Percentiles rank a stretch among this genome's conserved stretches.
These are phyloP conservation scores for Cydia amplana DNA, from an alignment of 1,140 invertebrate species.

Conservation along the genomic window DNA sequence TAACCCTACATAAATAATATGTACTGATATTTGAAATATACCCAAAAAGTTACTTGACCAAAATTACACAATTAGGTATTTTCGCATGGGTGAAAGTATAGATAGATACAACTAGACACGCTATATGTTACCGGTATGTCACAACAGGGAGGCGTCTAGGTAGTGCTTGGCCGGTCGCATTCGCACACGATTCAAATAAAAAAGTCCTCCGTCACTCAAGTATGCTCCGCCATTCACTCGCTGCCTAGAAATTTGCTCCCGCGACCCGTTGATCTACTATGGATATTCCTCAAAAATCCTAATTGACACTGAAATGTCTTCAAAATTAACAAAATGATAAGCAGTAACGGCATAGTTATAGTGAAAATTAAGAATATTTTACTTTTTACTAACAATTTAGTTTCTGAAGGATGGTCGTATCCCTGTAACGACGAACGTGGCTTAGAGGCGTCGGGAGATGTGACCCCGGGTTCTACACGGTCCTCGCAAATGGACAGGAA, in stretches of 20 bases:
- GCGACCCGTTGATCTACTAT: slow-evolving; percentile 46
- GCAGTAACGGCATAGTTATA: neutral
- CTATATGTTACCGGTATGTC: slow-evolving; percentile 34
- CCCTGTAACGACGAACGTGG: slow-evolving; percentile 47
- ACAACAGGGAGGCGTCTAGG: slow-evolving; percentile 39
- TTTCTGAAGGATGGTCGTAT: slow-evolving; percentile 43
- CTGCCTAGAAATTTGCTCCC: slow-evolving; percentile 72
- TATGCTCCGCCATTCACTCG: slow-evolving; percentile 75
- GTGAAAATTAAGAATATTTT: neutral
- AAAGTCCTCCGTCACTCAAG: slow-evolving; percentile 77
- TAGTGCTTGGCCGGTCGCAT: slow-evolving; percentile 60
- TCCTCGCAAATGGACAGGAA: slow-evolving; percentile 79
- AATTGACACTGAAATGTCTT: neutral
- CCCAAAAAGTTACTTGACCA: too few relatives aligned
- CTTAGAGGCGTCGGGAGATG: slow-evolving; percentile 61
- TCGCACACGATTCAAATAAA: slow-evolving; percentile 79
- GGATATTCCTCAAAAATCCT: slow-evolving; percentile 44
- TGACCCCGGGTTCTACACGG: slow-evolving; percentile 73
- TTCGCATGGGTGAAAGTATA: too few relatives aligned
- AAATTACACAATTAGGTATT: too few relatives aligned
- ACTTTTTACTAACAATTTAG: neutral
- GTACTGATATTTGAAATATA: too few relatives aligned
- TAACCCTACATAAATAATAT: too few relatives aligned
- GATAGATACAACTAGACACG: neutral
- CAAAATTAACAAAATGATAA: neutral